Percentiles rank a stretch among this genome's conserved stretches.
Conservation (phyloP, 64 coral and sea anemone genomes). For the Pocillopora verrucosa region DNA sequence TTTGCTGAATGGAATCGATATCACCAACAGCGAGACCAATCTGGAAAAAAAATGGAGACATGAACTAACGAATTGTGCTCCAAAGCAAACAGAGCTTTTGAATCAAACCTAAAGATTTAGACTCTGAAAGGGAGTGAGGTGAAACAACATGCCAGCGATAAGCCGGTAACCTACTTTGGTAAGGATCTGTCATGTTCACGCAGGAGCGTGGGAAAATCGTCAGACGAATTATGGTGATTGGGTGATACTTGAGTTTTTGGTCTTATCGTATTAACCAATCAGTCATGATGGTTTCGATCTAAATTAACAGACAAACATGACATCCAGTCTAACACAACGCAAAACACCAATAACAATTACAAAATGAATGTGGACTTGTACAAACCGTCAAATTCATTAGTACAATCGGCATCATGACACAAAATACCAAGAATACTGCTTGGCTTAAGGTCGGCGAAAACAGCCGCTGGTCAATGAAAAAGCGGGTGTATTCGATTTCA, state of each 20-base stretch:
- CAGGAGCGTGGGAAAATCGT: no score
- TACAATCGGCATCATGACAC: conserved; percentile 67
- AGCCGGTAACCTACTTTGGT: no score
- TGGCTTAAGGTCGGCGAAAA: not conserved
- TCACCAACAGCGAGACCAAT: conserved; percentile 90
- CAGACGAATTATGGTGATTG: no score
- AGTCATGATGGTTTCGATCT: no score
- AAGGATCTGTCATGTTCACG: no score
- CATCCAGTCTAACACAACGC: not conserved
- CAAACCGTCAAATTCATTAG: conserved; percentile 88
- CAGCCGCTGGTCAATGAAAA: conserved; percentile 46
- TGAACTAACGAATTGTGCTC: not conserved
- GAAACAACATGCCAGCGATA: no score
- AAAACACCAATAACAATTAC: not conserved
- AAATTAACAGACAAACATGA: not conserved
- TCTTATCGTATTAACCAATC: no score
- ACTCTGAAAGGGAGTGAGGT: no score
- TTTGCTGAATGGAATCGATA: conserved; percentile 84
- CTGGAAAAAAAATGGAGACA: conserved; percentile 27
- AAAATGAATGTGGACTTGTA: not conserved
- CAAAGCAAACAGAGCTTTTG: no score
- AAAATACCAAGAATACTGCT: conserved; percentile 44
- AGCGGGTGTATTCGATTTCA: conserved; percentile 76
- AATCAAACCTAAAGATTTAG: no score
- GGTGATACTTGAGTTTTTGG: no score